Evolutionary conservation across 2,113 vertebrate genomes (phyloP).

Genomic region (Callaeas wilsoni): DNA sequence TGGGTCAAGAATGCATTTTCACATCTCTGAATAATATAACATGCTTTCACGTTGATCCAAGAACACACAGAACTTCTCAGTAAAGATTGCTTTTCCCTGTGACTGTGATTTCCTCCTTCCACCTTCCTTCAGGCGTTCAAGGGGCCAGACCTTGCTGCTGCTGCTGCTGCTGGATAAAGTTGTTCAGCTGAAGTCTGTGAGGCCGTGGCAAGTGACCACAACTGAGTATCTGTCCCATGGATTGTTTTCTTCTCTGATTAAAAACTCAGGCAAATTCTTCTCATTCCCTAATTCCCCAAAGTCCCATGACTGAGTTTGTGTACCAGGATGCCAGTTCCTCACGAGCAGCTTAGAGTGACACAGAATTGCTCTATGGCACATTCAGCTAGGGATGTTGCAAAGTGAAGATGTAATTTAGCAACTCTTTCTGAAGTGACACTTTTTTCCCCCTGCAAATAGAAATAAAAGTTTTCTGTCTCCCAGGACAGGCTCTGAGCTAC

Average conservation of each 20-base stretch:
- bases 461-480: background rate
- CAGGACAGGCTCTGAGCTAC: background rate
- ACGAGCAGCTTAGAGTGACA: background rate
- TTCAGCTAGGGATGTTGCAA: background rate
- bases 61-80: background rate
- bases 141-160: background rate
- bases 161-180: background rate
- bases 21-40: background rate
- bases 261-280: background rate
- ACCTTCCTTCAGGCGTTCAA: background rate
- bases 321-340: background rate
- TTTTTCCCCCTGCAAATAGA: background rate
- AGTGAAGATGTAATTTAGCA: background rate
- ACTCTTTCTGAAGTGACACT: background rate
- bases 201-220: background rate
- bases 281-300: background rate
- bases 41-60: background rate
- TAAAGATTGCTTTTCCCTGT: background rate
- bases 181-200: background rate
- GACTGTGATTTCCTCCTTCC: background rate
- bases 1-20: background rate
- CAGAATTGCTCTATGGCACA: rapidly evolving
- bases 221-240: background rate
- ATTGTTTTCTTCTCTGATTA: background rate
- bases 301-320: background rate